Base-by-base conservation (phyloP, 2,113 vertebrate species). In the Pica pica region DNA sequence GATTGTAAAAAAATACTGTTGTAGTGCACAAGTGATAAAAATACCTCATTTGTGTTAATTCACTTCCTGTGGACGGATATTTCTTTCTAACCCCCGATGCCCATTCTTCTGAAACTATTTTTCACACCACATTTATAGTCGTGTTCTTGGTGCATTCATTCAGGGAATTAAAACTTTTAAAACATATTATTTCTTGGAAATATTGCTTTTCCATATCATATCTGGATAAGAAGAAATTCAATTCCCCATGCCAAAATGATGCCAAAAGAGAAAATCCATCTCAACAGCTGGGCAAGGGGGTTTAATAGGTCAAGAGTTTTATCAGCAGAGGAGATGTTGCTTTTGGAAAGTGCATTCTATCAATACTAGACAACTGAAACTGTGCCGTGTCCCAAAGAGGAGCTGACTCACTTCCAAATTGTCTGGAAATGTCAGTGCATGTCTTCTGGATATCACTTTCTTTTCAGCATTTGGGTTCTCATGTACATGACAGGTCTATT, bases 371-470 rank as follows among this genome's bases (percentile, higher is more conserved):
- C 84, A 90, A 89, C 47, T 60, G 70, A 91, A 89, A 89, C 59
- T 81, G 65, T 16, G 64, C 71, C 14, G 6, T 60, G 89, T 88
- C 76, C 94, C 75, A 33, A 9, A 81, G 73, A 91, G 83, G 0
- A 64, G 90, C 76, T 95, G 92, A 89, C 83, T 95, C 53, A 16
- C 63, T 92, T 90, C 83, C 92, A 88, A 83, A 89, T 71, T 7
- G 92, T 63, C 90, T 93, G 93, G 89, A 92, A 94, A 91, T 59
- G 83, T 81, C 94, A 94, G 50, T 0, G 1, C 81, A 67, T 3
- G 8, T 71, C 89, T 87, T 82, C 55, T 79, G 77, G 23, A 83
- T 81, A 81, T 89, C 71, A 28, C 61, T 76, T 46, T 41, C 80
- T 89, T 84, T 57, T 60, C 70, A 86, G 52, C 70, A 0, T 65